Evolutionary conservation across 2,797 vertebrate genomes (phyloP), one percentile per base, ranked within the genome.

Genomic region (Schizothorax lantsangensis): DNA sequence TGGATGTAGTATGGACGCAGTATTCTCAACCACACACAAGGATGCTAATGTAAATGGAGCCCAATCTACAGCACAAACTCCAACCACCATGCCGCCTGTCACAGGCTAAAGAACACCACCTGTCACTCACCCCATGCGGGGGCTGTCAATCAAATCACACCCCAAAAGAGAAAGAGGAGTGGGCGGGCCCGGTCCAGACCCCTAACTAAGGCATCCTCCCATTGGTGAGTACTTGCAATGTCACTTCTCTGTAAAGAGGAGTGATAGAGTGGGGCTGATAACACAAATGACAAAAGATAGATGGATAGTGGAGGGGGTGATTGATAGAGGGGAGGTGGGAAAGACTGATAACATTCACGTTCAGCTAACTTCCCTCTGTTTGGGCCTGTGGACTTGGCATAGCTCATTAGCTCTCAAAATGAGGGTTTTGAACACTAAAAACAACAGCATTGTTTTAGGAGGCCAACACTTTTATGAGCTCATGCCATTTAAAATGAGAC

Each of bases 241-340:
- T 86, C 88, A 88, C 66, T 89, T 89, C 86, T 90, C 84, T 88
- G 86, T 91, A 92, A 85, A 93, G 86, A 92, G 93, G 94, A 95
- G 94, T 95, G 95, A 95, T 94, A 93, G 94, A 96, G 94, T 95
- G 93, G 91, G 57, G 62, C 94, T 95, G 96, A 96, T 96, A 95
- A 95, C 93, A 92, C 92, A 87, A 90, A 92, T 93, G 94, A 96
- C 94, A 95, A 95, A 94, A 89, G 88, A 91, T 79, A 83, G 88
- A 88, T 84, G 71, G 54, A 59, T 73, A 84, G 92, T 89, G 88
- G 90, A 89, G 91, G 88, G 90, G 90, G 87, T 47, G 92, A 91
- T 91, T 82, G 87, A 92, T 91, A 94, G 92, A 92, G 79, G 85
- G 90, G 92, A 93, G 94, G 94, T 94, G 94, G 93, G 92, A 94